Base-by-base conservation (phyloP, 2,797 vertebrate genomes). In the Sebastes hubbsi region DNA sequence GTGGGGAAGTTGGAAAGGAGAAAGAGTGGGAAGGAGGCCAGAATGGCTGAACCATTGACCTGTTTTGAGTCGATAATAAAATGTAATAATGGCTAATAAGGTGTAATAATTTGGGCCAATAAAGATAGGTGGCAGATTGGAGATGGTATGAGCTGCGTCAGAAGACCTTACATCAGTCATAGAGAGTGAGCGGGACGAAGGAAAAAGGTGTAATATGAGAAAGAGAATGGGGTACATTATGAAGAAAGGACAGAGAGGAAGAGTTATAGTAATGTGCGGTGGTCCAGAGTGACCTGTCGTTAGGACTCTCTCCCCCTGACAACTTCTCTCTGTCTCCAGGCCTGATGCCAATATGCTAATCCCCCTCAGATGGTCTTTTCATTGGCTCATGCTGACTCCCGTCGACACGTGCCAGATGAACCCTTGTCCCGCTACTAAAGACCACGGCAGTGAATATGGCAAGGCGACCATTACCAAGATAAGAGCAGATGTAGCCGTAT, bases 221-320 rank as follows among this genome's bases (percentile, higher is more conserved):
- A 38, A 56, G 14, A 56, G 32, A 84, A 61, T n/a, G 20, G n/a
- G 42, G 7, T 32, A 42, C n/a, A 58, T 69, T 59, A 75, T 14
- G 27, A 32, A 67, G 72, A 34, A 72, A 52, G 93, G 90, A 75
- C 32, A 92, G 90, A 93, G 91, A 46, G 72, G 83, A 93, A 96
- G 95, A 97, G 96, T 97, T 96, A 96, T 95, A 95, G 94, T 92
- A 92, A 95, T 92, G 94, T 90, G 93, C 95, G 80, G 93, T 89
- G 94, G 89, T 95, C 94, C 94, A 93, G 14, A 59, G 77, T 91
- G 96, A 97, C 97, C 96, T 96, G 91, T 92, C 94, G 91, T 97
- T 96, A 95, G 94, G 90, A 93, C 89, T 89, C 92, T 59, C 94
- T 95, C 42, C 95, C 91, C 82, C 89, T 91, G 87, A 94, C 95